Base-by-base conservation (phyloP, 2,888 invertebrate species). In the Pelosia muscerda region DNA sequence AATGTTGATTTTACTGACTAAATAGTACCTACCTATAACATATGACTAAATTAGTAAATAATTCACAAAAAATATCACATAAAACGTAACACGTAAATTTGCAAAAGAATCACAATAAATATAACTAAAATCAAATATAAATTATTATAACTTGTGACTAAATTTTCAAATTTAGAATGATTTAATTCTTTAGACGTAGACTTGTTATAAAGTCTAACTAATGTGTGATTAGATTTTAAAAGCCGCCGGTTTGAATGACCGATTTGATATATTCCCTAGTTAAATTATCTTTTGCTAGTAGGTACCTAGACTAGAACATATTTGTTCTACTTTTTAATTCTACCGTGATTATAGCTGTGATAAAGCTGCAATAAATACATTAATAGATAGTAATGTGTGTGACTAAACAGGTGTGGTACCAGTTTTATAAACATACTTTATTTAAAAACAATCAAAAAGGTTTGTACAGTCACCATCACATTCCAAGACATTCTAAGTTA, bases 281-380 rank as follows among this genome's bases (percentile, higher is more conserved):
- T n/a, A 49, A n/a, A 9, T 49, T 49, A 49, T 49, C 49, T 49
- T 49, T 49, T n/a, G 5, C n/a, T n/a, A 19, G 49, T 9, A 49
- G n/a, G n/a, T n/a, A n/a, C n/a, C n/a, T n/a, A n/a, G n/a, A n/a
- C 9, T 49, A 19, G 2, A n/a, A 42, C n/a, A 49, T n/a, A 49
- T 49, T 42, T 49, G 49, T 49, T n/a, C 49, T 49, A 49, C 49
- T 49, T 49, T 49, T 49, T 49, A 49, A 49, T 49, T 49, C n/a
- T 42, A 42, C 19, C 42, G 15, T 42, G 42, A 42, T 49, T 49
- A 49, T n/a, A n/a, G 2, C 49, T 49, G 49, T 9, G 49, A 49
- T 49, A 49, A 49, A 49, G 9, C 5, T 42, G n/a, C n/a, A 10
- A 11, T 34, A 34, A 1, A 11, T 11, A 10, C n/a, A n/a, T n/a